Evolutionary conservation across 2,888 invertebrate genomes (phyloP).

Genomic region (Diaperis boleti): DNA sequence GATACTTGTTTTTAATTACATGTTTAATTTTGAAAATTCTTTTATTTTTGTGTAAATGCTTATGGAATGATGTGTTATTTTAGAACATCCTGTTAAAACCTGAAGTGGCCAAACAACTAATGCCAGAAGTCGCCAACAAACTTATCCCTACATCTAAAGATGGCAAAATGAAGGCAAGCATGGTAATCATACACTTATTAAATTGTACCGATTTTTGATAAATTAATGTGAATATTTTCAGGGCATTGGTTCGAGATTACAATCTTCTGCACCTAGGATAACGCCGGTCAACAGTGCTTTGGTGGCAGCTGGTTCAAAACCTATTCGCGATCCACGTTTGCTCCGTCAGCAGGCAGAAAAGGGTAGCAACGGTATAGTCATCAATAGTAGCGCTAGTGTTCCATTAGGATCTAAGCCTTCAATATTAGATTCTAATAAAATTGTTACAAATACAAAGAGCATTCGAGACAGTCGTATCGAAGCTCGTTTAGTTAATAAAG

Average conservation of each 20-base stretch:
- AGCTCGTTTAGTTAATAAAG: constrained; percentile 64
- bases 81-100: constrained; percentile 64
- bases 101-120: constrained; percentile 25
- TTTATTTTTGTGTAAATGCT: constrained; percentile 2
- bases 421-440: constrained; percentile 63
- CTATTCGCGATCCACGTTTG: constrained; percentile 64
- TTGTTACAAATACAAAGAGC: constrained; percentile 64
- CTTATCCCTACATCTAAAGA: not conserved
- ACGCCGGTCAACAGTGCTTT: constrained; percentile 68
- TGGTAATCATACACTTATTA: too few relatives aligned
- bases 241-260: constrained; percentile 41
- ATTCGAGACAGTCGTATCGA: constrained; percentile 63
- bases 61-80: constrained; percentile 46
- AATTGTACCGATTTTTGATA: not conserved
- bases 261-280: constrained; percentile 65
- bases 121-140: not conserved
- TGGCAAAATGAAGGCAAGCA: constrained; percentile 4
- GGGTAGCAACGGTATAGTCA: constrained; percentile 32
- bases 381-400: constrained; percentile 53
- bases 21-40: constrained; percentile 32
- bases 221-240: constrained; percentile 39
- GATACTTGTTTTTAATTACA: constrained; percentile 14
- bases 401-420: constrained; percentile 60
- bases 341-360: constrained; percentile 56
- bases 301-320: constrained; percentile 56